Base-by-base conservation (phyloP, 2,888 invertebrate species). In the Ennomos erosarius region DNA sequence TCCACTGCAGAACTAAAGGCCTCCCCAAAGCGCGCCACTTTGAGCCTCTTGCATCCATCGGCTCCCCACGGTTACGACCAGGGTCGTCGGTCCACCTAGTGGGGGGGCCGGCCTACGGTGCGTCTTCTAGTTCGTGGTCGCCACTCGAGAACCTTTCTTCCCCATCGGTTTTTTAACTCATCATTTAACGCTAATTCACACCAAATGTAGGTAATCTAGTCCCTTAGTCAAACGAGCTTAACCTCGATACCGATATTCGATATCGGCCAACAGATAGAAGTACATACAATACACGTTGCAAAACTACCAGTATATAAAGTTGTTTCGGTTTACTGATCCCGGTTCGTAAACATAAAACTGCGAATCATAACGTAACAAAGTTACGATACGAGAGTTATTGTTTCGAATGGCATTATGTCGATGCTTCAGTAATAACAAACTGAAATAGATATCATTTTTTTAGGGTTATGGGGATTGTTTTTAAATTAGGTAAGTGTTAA, bases 371-470 rank as follows among this genome's bases (percentile, higher is more conserved):
- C 47, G 47, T 43, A 48, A 39, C 46, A 46, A 55, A 55, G 55
- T 60, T 60, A 55, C 37, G 49, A 49, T 40, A 42, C 35, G 49
- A 45, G 68, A 63, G 66, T 70, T 66, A 61, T 64, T 55, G 64
- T 67, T 67, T 66, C 60, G 55, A 58, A 69, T 58, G 55, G 65
- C 59, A 68, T 60, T 62, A 62, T 56, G 52, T 51, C 37, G 64
- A 68, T 64, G 69, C 60, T 64, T 56, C 56, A 63, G 70, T 66
- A 62, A 59, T 63, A 64, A 40, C 64, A 53, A 66, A 60, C 62
- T 43, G 69, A 10, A 13, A 13, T 42, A 8, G 9, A 12, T 12
- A 43, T 72, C 43, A 43, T 26, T 43, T 43, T 26, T 11, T 43
- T 44, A 6, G 5, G 26, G 26, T 26, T 26, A 16, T 0, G 5